Percentiles rank a stretch among this genome's conserved stretches.
These are phyloP conservation scores for Xestia ashworthii DNA, from an alignment of 2,888 invertebrate species.

Conservation along the genomic window DNA sequence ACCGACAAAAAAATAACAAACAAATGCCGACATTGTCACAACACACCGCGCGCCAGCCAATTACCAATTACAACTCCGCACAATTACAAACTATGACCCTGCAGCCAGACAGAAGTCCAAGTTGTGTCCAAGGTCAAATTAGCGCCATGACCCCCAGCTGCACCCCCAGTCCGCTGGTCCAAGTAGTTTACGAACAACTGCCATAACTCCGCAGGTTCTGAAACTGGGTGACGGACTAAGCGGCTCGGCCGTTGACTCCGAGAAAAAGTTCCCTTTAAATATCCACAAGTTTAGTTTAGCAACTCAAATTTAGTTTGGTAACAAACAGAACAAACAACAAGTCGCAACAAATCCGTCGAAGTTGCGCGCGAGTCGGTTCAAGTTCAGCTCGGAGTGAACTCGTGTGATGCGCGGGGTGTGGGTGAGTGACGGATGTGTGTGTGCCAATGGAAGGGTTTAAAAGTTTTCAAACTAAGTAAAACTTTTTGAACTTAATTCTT, in stretches of 20 bases:
- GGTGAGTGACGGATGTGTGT: neutral
- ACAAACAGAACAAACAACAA: conserved; percentile 89
- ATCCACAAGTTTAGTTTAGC: conserved; percentile 90
- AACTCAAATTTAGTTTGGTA: conserved; percentile 90
- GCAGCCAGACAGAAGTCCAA: conserved; percentile 78
- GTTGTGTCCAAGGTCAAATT: conserved; percentile 89
- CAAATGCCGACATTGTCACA: neutral
- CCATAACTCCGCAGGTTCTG: conserved; percentile 90
- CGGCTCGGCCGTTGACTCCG: conserved; percentile 90
- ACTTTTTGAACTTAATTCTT: neutral
- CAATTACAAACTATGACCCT: conserved; percentile 75
- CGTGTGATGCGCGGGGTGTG: conserved; percentile 61
- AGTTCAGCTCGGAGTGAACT: conserved; percentile 79
- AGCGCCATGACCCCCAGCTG: conserved; percentile 88
- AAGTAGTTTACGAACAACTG: conserved; percentile 90
- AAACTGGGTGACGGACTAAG: conserved; percentile 90
- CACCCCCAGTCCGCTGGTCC: conserved; percentile 86
- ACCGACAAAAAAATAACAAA: neutral
- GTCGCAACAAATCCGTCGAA: conserved; percentile 88
- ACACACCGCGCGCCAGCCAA: conserved; percentile 6
- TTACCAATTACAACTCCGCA: conserved; percentile 40
- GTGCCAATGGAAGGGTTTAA: neutral
- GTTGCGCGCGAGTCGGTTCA: conserved; percentile 90
- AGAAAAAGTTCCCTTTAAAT: conserved; percentile 91
- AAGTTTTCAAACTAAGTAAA: neutral